Evolutionary conservation across 92 coral and sea anemone genomes (phyloP).

Genomic region (Zoanthus sansibaricus): DNA sequence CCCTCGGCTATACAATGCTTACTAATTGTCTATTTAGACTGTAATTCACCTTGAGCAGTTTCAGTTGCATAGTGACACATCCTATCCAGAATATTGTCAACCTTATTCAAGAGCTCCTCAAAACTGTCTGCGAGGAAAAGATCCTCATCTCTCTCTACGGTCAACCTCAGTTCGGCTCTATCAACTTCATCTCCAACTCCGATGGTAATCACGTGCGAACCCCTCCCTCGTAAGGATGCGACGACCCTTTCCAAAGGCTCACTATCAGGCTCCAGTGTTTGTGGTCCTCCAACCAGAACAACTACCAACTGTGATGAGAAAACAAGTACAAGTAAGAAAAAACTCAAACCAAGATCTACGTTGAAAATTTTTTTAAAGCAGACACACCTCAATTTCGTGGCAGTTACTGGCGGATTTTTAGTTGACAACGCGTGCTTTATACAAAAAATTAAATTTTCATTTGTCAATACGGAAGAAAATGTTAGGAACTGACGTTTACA

Average conservation of each 20-base stretch:
- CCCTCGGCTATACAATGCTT: not conserved
- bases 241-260: conserved; percentile 35
- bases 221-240: conserved; percentile 3
- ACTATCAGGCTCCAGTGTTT: conserved; percentile 22
- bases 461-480: too few species aligned
- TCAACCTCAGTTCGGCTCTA: conserved; percentile 22
- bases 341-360: too few species aligned
- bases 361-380: too few species aligned
- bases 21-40: not conserved
- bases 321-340: not conserved
- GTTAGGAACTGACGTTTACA: too few species aligned
- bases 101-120: not conserved
- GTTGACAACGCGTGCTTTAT: too few species aligned
- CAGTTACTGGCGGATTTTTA: too few species aligned
- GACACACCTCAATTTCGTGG: too few species aligned
- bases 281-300: conserved; percentile 29
- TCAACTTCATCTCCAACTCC: conserved; percentile 27
- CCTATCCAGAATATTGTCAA: conserved; percentile 8
- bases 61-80: conserved; percentile 20
- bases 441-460: too few species aligned
- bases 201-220: conserved; percentile 21
- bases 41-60: not conserved
- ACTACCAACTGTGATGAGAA: conserved; percentile 6
- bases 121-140: conserved; percentile 22
- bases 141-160: conserved; percentile 34